Base-by-base conservation (phyloP, 2,113 vertebrate species). In the Clarias magur region DNA sequence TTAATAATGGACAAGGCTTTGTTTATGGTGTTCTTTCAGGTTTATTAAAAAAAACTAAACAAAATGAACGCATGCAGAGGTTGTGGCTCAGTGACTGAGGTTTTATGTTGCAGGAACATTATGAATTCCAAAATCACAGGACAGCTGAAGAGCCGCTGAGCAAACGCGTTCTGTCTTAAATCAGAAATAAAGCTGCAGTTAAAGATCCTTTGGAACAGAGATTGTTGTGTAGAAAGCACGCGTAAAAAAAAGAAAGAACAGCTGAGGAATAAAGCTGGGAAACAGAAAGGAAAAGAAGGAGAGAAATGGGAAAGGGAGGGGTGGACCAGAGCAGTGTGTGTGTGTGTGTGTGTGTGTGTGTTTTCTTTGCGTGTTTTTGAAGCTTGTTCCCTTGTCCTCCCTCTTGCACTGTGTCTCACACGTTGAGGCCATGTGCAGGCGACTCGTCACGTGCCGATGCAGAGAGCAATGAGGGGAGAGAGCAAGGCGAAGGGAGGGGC, bases 361-460 rank as follows among this genome's bases (percentile, higher is more conserved):
- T 88, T 89, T 88, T 88, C 85, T 70, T 89, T 86, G 88, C 88
- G 85, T 90, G 86, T 91, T 90, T 91, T 89, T 65, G 86, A 90
- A 86, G 84, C 78, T 73, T 68, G 89, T 87, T 86, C 80, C 91
- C 90, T 89, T 76, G 80, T 82, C 60, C 70, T 91, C 89, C 86
- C 88, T 87, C 89, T 82, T 53, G 67, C 87, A 62, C 75, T 65
- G 88, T 90, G 82, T 54, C 92, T 95, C 95, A 95, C 95, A 95
- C 94, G 93, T 93, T 91, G 91, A 54, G 93, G 93, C 93, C 94
- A 96, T 95, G 95, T 96, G 95, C 94, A 76, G 93, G 90, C 80
- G 86, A 89, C 92, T 78, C 88, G 90, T 96, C 95, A 96, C 95
- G 94, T 95, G 95, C 93, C 84, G 91, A 91, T 95, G 94, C 95